Evolutionary conservation across 2,113 vertebrate genomes (phyloP).

Genomic region (Siphamia tubifer): DNA sequence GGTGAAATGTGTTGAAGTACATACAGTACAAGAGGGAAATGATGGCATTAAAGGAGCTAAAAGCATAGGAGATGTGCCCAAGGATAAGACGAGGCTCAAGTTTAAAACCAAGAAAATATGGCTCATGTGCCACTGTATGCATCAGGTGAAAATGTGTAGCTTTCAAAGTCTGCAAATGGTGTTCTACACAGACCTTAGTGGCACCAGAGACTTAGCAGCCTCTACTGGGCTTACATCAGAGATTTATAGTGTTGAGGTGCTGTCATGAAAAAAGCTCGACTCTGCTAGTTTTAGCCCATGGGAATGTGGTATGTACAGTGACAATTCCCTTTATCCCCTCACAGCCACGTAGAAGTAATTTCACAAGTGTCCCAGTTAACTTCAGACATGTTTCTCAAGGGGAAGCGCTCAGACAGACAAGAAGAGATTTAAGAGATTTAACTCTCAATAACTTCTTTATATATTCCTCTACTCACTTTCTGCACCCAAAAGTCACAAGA

Average conservation of each 20-base stretch:
- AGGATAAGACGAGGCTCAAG: neutral
- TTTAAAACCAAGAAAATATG: neutral
- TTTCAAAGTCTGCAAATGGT: neutral
- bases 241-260: slow-evolving; percentile 16
- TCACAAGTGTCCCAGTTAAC: slow-evolving; percentile 37
- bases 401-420: slow-evolving; percentile 10
- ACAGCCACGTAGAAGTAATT: slow-evolving; percentile 28
- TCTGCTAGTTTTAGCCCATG: slow-evolving; percentile 20
- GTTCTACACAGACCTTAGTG: neutral
- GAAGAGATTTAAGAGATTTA: slow-evolving; percentile 28
- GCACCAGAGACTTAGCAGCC: neutral
- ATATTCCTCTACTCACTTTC: neutral
- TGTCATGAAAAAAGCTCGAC: neutral
- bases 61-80: neutral
- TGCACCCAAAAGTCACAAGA: neutral
- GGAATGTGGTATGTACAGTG: slow-evolving; percentile 22
- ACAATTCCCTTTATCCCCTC: slow-evolving; percentile 31
- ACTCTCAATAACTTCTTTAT: slow-evolving; percentile 19
- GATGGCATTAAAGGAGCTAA: neutral
- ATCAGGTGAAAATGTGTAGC: neutral
- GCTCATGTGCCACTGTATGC: neutral
- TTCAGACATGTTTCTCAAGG: slow-evolving; percentile 27
- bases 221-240: slow-evolving; percentile 7
- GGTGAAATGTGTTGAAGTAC: neutral
- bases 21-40: neutral